Conservation (phyloP, 2,797 vertebrate genomes). For the Octomys mimax region DNA sequence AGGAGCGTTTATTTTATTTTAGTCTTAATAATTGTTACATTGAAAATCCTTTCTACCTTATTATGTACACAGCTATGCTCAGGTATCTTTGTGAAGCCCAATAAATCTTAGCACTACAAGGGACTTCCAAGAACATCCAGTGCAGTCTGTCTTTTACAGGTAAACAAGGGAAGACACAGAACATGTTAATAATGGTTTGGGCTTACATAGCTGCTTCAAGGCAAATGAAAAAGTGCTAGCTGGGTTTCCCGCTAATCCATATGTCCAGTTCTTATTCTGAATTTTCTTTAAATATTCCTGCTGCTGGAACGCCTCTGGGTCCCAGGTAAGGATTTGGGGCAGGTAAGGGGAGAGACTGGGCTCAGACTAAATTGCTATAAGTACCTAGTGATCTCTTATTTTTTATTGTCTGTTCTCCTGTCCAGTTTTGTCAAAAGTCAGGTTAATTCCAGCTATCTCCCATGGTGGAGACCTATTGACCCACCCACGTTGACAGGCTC, state of each 20-base stretch:
- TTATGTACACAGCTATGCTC: background rate
- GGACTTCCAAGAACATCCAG: background rate
- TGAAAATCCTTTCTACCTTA: background rate
- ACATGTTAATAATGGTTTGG: background rate
- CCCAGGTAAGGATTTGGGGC: background rate
- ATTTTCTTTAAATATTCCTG: background rate
- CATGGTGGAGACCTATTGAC: fast-evolving
- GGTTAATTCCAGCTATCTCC: background rate
- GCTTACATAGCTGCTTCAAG: background rate
- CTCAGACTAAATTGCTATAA: background rate
- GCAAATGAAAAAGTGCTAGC: background rate
- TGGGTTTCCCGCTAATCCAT: background rate
- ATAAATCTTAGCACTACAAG: background rate
- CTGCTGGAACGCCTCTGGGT: background rate
- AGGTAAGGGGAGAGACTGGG: background rate
- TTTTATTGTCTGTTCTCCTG: background rate
- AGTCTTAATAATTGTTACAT: background rate
- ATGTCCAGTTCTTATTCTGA: background rate
- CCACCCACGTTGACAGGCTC: background rate
- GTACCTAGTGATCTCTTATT: background rate
- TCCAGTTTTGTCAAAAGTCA: background rate
- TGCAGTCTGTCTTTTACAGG: background rate
- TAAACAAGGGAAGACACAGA: background rate
- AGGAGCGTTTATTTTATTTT: background rate
- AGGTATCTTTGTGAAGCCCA: background rate